phyloP scores from a whole-genome alignment of 2,888 invertebrate genomes.

The Protophormia terraenovae region DNA sequence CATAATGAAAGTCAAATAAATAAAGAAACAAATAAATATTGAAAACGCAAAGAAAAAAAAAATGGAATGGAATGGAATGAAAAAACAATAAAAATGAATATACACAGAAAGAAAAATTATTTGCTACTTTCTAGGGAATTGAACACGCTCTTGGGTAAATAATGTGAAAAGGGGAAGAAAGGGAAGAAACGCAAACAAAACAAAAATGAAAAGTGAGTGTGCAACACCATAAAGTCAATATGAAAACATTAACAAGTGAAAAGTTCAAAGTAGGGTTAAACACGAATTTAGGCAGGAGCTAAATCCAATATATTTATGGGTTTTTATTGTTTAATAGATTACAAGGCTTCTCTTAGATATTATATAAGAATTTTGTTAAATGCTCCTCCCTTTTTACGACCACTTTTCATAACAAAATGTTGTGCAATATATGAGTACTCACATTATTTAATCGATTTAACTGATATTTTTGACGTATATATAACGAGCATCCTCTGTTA shows the following conservation, averaged over 20 bases:
- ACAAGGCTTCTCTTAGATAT: no score
- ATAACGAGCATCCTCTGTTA: no score
- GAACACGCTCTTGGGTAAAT: slow-evolving; percentile 44
- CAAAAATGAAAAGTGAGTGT: background rate
- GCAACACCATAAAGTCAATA: slow-evolving; percentile 23
- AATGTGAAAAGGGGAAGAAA: background rate
- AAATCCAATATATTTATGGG: no score
- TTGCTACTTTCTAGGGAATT: slow-evolving; percentile 38
- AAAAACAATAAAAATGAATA: background rate
- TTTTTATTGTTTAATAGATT: no score
- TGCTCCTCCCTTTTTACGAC: no score
- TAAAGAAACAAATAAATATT: slow-evolving; percentile 40
- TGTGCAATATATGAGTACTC: no score
- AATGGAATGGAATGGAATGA: no score
- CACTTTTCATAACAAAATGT: no score
- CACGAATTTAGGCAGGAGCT: background rate
- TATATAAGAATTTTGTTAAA: no score
- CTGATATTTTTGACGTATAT: no score
- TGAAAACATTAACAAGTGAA: background rate
- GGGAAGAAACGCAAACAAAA: background rate
- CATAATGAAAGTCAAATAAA: slow-evolving; percentile 41
- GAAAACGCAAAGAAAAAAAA: background rate
- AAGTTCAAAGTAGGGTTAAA: background rate
- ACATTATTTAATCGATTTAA: no score
- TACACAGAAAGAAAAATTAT: background rate